Conservation (phyloP, 2,797 vertebrate genomes). For the Channallabes apus region DNA sequence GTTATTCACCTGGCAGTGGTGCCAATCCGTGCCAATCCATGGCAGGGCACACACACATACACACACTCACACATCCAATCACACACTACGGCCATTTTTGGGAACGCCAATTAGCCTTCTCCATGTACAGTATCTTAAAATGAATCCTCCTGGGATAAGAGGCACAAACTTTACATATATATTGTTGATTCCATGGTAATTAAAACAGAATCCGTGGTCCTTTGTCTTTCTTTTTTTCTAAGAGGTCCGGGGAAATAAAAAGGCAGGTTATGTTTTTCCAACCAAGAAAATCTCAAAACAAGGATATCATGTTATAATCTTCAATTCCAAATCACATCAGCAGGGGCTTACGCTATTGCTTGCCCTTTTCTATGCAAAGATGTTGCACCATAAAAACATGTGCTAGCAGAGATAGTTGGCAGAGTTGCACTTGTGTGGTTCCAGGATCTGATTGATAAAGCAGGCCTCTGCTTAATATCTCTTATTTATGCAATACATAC, state of each 20-base stretch:
- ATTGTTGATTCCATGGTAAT: neutral
- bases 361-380: neutral
- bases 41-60: too few species aligned
- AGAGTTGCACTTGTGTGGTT: neutral
- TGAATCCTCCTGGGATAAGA: neutral
- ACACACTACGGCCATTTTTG: too few species aligned
- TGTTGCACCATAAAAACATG: neutral
- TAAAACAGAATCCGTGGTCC: neutral
- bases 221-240: too few species aligned
- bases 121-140: too few species aligned
- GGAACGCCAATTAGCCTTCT: too few species aligned
- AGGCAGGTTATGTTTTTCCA: neutral
- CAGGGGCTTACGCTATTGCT: neutral
- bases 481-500: neutral
- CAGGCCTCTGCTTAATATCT: neutral
- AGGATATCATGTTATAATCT: neutral
- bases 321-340: neutral
- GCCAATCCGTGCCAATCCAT: too few species aligned
- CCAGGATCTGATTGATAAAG: neutral
- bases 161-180: neutral
- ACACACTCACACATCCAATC: too few species aligned
- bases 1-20: too few species aligned
- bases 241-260: neutral
- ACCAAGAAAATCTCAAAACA: neutral
- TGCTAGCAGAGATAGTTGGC: neutral